These are phyloP conservation scores for Fundulus diaphanus DNA, from an alignment of 2,797 vertebrate species.

Conservation along the genomic window DNA sequence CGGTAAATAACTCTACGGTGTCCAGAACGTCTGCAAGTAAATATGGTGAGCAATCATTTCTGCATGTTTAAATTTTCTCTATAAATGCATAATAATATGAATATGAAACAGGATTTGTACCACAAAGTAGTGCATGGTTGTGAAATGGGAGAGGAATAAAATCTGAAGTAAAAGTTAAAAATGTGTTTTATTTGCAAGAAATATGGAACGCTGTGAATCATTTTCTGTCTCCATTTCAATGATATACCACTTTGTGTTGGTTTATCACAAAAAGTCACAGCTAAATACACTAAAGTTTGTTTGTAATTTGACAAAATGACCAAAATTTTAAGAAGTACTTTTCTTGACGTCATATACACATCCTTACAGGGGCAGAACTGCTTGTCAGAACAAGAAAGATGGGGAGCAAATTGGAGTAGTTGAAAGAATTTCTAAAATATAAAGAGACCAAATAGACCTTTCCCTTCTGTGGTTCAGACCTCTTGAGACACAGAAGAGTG, in stretches of 20 bases:
- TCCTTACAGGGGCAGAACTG: slow-evolving; percentile 9
- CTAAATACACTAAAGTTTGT: neutral
- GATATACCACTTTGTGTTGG: neutral
- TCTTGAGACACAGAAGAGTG: slow-evolving; percentile 54
- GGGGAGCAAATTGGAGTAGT: slow-evolving; percentile 38
- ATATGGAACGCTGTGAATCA: neutral
- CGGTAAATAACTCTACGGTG: slow-evolving; percentile 97
- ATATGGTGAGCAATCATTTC: slow-evolving; percentile 84
- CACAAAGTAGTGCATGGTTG: no score
- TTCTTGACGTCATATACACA: neutral
- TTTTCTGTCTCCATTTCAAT: neutral
- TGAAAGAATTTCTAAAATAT: slow-evolving; percentile 55
- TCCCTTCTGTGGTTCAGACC: slow-evolving; percentile 59
- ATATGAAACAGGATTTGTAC: neutral
- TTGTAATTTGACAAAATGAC: neutral
- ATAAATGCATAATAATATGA: neutral
- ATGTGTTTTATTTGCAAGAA: neutral
- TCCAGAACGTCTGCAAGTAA: slow-evolving; percentile 97
- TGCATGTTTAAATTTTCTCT: neutral
- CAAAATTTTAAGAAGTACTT: neutral
- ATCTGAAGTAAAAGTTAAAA: neutral
- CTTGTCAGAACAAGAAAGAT: slow-evolving; percentile 13
- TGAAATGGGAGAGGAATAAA: neutral
- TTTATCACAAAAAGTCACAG: neutral
- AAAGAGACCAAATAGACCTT: slow-evolving; percentile 63